phyloP scores from a whole-genome alignment of 2,888 invertebrate genomes.

The Drosophila mulleri region DNA sequence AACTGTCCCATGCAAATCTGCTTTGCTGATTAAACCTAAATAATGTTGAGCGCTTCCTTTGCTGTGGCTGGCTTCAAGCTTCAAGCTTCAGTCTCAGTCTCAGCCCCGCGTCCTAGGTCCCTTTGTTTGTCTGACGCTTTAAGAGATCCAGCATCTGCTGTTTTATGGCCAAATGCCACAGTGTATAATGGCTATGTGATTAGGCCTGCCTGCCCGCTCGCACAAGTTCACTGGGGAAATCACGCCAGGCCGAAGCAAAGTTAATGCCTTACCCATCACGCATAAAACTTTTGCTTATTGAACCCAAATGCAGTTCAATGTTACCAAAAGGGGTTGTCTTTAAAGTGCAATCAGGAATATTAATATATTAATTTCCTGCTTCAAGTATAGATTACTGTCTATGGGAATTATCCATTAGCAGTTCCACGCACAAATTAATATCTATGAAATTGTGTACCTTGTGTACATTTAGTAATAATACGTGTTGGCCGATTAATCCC shows the following conservation, averaged over 20 bases:
- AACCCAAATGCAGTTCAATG: slow-evolving; percentile 4
- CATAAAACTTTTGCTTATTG: slow-evolving; percentile 8
- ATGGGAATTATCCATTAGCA: neutral
- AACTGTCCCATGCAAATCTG: slow-evolving; percentile 73
- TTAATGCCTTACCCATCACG: slow-evolving; percentile 28
- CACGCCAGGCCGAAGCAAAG: slow-evolving; percentile 31
- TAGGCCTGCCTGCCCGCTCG: slow-evolving; percentile 32
- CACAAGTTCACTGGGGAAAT: slow-evolving; percentile 37
- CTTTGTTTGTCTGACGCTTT: slow-evolving; percentile 53
- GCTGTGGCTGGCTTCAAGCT: slow-evolving; percentile 42
- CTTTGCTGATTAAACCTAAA: slow-evolving; percentile 77
- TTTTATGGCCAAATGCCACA: slow-evolving; percentile 46
- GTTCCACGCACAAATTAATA: neutral
- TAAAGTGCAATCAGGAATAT: neutral
- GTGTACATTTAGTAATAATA: no score
- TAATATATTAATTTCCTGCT: neutral
- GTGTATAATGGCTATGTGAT: slow-evolving; percentile 55
- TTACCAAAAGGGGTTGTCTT: neutral
- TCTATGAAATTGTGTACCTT: neutral
- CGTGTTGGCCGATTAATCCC: no score
- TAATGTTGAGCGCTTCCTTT: slow-evolving; percentile 68
- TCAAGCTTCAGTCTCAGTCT: neutral
- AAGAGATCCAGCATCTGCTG: slow-evolving; percentile 50
- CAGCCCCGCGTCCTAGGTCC: slow-evolving; percentile 1
- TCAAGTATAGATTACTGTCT: neutral